Evolutionary conservation across 2,113 vertebrate species (phyloP).

Genomic region (Riparia riparia): DNA sequence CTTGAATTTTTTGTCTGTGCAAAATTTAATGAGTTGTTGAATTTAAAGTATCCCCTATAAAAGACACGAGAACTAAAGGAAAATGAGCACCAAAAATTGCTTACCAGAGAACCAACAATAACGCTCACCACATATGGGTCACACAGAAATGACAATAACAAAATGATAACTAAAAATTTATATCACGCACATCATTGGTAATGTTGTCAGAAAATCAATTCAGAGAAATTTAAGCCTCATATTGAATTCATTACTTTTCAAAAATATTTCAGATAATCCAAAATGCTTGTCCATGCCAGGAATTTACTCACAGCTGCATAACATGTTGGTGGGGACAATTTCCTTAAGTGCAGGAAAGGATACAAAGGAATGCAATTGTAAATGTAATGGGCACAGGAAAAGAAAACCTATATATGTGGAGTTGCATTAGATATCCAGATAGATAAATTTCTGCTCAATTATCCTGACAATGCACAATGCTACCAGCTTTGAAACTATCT

Average conservation of each 20-base stretch:
- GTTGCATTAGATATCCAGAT: not conserved
- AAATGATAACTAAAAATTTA: not conserved
- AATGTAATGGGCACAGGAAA: not conserved
- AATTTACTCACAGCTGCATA: not conserved
- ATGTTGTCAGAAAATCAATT: conserved; percentile 16
- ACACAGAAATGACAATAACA: not conserved
- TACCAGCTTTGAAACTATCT: not conserved
- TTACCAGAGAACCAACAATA: not conserved
- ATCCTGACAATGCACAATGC: not conserved
- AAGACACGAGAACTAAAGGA: not conserved
- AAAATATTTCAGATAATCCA: not conserved
- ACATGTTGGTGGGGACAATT: not conserved
- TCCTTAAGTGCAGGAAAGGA: not conserved
- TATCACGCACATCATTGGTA: not conserved
- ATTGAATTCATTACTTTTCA: not conserved
- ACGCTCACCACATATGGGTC: not conserved
- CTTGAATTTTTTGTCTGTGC: fast-evolving
- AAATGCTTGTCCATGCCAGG: not conserved
- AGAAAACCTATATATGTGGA: not conserved
- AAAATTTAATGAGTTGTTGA: not conserved
- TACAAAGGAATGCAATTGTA: not conserved
- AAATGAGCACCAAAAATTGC: not conserved
- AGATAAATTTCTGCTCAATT: not conserved
- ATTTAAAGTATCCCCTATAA: not conserved
- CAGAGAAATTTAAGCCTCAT: not conserved